Base-by-base conservation (phyloP, 1,140 invertebrate species). In the Leptonema lineaticorne region DNA sequence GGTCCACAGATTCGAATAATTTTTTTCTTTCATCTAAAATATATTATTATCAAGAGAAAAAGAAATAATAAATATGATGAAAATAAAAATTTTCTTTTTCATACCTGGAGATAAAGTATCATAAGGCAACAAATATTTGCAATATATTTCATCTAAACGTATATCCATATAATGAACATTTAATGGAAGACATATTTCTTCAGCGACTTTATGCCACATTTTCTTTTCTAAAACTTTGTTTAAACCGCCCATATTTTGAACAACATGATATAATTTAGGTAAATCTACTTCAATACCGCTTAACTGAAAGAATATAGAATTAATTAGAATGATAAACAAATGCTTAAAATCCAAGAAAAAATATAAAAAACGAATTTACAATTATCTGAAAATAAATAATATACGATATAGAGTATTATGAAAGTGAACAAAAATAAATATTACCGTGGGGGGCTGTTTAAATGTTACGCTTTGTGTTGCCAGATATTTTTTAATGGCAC, bases 61-160 rank as follows among this genome's bases (percentile, higher is more conserved):
- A n/a, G n/a, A n/a, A n/a, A n/a, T n/a, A n/a, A n/a, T n/a, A n/a
- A n/a, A n/a, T n/a, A n/a, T n/a, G n/a, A n/a, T n/a, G n/a, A n/a
- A n/a, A n/a, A n/a, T n/a, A n/a, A n/a, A n/a, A n/a, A n/a, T n/a
- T n/a, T n/a, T n/a, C n/a, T n/a, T n/a, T n/a, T n/a, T n/a, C 78
- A 77, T 77, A 90, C 89, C 81, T 75, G 86, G 84, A 0, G 91
- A 90, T 5, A 97, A 78, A 0, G 91, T 93, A 72, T 95, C 93
- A 77, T 95, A 97, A 0, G 95, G 93, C 63, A 98, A 79, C 27
- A 97, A 82, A 81, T 95, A 97, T 86, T 95, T 95, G 78, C 94
- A 93, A 78, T 97, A 98, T 65, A 96, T 90, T 74, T 93, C 89
- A 77, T 97, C 94, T 7, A 98, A 79, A 78, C 94, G 94, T 1